These are phyloP conservation scores for Heliothis subflexa DNA, from an alignment of 1,140 invertebrate species.

Conservation along the genomic window DNA sequence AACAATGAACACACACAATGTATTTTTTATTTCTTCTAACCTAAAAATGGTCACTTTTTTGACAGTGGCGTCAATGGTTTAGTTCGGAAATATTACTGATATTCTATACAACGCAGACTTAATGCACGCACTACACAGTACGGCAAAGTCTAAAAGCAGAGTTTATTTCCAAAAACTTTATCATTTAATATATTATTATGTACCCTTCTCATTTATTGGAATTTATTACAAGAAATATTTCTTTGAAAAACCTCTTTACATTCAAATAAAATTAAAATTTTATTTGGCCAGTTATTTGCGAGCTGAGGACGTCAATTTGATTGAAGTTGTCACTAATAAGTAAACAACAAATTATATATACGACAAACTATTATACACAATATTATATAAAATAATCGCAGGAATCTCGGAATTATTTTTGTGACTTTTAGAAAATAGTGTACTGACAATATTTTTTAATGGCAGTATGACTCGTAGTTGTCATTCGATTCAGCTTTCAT, in stretches of 20 bases:
- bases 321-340: not conserved
- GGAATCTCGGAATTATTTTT: not conserved
- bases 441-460: slow-evolving; percentile 55
- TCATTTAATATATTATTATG: too few species aligned
- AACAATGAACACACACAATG: too few species aligned
- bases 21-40: not conserved
- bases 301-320: not conserved
- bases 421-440: slow-evolving; percentile 8
- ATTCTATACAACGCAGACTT: not conserved
- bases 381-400: not conserved
- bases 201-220: too few species aligned
- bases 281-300: not conserved
- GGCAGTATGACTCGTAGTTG: slow-evolving; percentile 65
- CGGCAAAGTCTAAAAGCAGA: too few species aligned
- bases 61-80: not conserved
- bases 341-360: not conserved
- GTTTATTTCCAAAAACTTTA: too few species aligned
- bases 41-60: not conserved
- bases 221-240: too few species aligned
- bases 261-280: too few species aligned
- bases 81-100: not conserved
- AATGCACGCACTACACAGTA: not conserved
- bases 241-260: too few species aligned
- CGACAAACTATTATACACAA: not conserved
- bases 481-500: slow-evolving; percentile 77